Evolutionary conservation across 2,113 vertebrate species (phyloP).

Genomic region (Malurus alboscapulatus): DNA sequence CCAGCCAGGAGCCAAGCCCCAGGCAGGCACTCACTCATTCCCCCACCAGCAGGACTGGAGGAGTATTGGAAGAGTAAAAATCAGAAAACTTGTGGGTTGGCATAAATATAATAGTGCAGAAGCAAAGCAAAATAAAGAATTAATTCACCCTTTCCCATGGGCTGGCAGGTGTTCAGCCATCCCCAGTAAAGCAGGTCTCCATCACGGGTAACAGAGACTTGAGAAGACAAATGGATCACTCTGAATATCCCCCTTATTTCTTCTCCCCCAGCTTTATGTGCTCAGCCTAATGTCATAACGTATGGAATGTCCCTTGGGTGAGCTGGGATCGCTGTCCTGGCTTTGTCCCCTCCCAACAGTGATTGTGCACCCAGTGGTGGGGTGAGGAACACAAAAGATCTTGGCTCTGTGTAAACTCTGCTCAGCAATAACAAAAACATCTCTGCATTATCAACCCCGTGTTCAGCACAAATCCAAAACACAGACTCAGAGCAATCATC

Average conservation of each 20-base stretch:
- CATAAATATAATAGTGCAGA: neutral
- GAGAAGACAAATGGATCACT: neutral
- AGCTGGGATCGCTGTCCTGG: too few species aligned
- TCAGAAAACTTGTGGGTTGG: neutral
- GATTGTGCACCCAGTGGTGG: neutral
- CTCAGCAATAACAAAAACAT: neutral
- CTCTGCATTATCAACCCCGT: neutral
- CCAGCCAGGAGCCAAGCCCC: neutral
- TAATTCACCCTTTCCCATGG: neutral
- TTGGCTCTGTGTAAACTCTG: neutral
- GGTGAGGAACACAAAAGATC: neutral
- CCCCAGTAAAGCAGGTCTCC: neutral
- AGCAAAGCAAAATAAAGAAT: neutral
- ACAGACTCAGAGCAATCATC: neutral
- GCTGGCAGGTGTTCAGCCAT: neutral
- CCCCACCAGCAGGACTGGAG: neutral
- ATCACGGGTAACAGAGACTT: accelerated
- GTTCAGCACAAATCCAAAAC: neutral
- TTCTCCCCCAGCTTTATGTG: neutral
- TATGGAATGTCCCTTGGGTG: neutral
- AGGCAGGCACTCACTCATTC: neutral
- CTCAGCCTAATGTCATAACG: neutral
- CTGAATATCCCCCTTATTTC: neutral
- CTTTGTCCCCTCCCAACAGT: neutral
- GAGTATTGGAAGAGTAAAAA: neutral